Evolutionary conservation across 1,140 invertebrate genomes (phyloP).

Genomic region (Lerema accius): DNA sequence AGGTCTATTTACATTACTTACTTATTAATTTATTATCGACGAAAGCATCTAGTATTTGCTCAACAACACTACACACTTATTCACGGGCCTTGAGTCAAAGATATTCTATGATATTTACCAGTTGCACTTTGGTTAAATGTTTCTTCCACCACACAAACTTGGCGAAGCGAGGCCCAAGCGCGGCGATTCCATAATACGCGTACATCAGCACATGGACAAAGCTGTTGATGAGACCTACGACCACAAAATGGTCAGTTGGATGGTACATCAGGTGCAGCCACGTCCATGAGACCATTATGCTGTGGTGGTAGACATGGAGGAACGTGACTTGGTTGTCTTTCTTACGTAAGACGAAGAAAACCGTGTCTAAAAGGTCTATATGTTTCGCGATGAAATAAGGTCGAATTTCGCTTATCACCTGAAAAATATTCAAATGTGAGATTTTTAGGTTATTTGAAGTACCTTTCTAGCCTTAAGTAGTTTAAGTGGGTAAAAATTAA

Average conservation of each 20-base stretch:
- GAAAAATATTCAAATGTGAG: slow-evolving; percentile 39
- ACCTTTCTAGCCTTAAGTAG: too few species aligned
- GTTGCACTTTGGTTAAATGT: slow-evolving; percentile 93
- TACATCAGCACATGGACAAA: slow-evolving; percentile 97
- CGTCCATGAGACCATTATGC: slow-evolving; percentile 85
- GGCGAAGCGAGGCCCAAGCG: slow-evolving; percentile 93
- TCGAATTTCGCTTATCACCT: slow-evolving; percentile 59
- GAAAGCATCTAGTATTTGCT: too few species aligned
- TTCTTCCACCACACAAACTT: slow-evolving; percentile 98
- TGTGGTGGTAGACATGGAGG: slow-evolving; percentile 93
- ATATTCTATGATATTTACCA: slow-evolving; percentile 85
- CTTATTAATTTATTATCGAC: too few species aligned
- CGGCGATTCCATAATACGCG: slow-evolving; percentile 93
- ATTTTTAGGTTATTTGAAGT: too few species aligned
- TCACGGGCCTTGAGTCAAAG: too few species aligned
- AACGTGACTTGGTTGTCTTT: slow-evolving; percentile 92
- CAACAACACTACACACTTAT: too few species aligned
- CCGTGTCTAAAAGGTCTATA: slow-evolving; percentile 66
- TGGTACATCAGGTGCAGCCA: slow-evolving; percentile 65
- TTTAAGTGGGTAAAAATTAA: too few species aligned
- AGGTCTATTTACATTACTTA: too few species aligned
- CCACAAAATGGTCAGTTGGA: slow-evolving; percentile 67
- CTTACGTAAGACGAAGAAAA: slow-evolving; percentile 84
- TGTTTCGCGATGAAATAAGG: slow-evolving; percentile 73
- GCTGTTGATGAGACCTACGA: slow-evolving; percentile 72